These are phyloP conservation scores for Limnothrissa miodon DNA, from an alignment of 2,113 vertebrate genomes.

Conservation along the genomic window DNA sequence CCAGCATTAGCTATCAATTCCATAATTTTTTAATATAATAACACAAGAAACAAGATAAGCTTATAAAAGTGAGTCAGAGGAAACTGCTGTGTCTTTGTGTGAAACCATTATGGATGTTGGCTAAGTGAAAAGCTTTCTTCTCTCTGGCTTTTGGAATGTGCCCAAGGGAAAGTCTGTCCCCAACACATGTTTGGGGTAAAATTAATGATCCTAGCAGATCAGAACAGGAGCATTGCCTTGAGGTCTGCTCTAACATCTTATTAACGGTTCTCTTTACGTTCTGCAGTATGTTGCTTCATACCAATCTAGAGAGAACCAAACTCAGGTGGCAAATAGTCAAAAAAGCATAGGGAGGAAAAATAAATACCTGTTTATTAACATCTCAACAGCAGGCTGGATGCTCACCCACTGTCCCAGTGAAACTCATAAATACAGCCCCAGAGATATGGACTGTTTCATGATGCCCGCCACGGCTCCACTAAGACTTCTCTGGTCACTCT, in stretches of 20 bases:
- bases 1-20: neutral
- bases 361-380: neutral
- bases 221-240: neutral
- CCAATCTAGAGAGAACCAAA: neutral
- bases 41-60: neutral
- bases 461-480: neutral
- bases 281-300: neutral
- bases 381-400: slow-evolving; percentile 37
- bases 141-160: neutral
- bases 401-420: slow-evolving; percentile 32
- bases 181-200: neutral
- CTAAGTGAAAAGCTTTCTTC: neutral
- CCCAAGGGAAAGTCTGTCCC: neutral
- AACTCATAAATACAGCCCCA: slow-evolving; percentile 35
- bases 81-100: neutral
- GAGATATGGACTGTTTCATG: neutral
- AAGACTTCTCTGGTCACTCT: slow-evolving; percentile 8
- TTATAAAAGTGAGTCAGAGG: neutral
- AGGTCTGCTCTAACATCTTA: neutral
- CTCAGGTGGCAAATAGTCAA: neutral
- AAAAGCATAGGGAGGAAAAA: neutral
- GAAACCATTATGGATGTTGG: neutral
- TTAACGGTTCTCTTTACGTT: neutral
- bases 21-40: neutral
- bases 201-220: neutral